Evolutionary conservation across 2,797 vertebrate species (phyloP), one percentile per base, ranked within the genome.

Genomic region (Lepidocolaptes lacrymiger): DNA sequence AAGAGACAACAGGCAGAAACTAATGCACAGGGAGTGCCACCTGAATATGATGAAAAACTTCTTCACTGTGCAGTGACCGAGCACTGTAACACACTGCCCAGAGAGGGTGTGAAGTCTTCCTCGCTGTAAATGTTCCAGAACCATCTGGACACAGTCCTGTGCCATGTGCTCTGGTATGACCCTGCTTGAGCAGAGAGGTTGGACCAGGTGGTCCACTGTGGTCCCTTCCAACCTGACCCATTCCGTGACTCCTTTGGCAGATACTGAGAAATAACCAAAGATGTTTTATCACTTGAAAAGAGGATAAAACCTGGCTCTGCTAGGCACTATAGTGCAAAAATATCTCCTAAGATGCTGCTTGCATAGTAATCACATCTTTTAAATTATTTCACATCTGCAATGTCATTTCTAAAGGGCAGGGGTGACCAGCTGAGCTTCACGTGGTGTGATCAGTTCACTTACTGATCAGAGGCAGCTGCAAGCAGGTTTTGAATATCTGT

Each of bases 351-450:
- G n/a, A 22, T 34, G 44, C 59, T 74, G 10, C 32, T 59, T 8
- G 7, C 1, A 1, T 36, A 52, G 32, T 14, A 18, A 3, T 2
- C 3, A 9, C 32, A 12, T 41, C 28, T 69, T 44, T 18, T 19
- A 13, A 44, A 2, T 30, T 12, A 6, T 3, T 74, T 39, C 32
- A 19, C n/a, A 18, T 39, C 19, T n/a, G 23, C 36, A 62, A 1
- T 1, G 19, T 24, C 27, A 8, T 46, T 52, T 69, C 14, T 68
- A 6, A 82, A 54, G 49, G 46, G 62, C 48, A n/a, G 32, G 41
- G 15, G 23, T 48, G 49, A 36, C 34, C 13, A 44, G 49, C 1
- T 23, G 67, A 73, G 39, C 9, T 39, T 49, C 32, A 7, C 9
- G 0, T 9, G 10, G 30, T 2, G 2, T 36, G 12, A 43, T 86